Conservation (phyloP, 2,797 vertebrate genomes). For the Dendrocincla tyrannina region DNA sequence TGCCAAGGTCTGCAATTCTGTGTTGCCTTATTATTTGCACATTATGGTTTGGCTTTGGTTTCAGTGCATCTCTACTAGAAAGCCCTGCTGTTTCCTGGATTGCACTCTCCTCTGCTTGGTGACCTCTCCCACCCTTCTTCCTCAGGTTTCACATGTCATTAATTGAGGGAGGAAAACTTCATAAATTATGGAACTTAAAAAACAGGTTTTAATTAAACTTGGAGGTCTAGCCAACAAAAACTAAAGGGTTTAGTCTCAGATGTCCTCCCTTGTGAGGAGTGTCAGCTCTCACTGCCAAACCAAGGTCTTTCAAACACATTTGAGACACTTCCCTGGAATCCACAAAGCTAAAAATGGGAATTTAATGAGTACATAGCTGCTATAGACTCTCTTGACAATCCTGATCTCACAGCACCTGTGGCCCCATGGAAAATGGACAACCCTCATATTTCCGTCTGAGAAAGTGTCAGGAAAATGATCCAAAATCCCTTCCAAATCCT, state of each 20-base stretch:
- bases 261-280: background rate
- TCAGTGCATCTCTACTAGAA: background rate
- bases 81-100: background rate
- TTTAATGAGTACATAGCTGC: background rate
- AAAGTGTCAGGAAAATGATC: background rate
- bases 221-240: background rate
- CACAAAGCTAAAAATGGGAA: background rate
- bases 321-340: background rate
- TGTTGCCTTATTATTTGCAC: background rate
- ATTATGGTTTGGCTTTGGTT: background rate
- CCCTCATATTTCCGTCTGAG: background rate
- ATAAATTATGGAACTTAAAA: background rate
- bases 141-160: background rate
- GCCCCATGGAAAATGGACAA: background rate
- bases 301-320: background rate
- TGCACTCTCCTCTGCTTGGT: background rate
- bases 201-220: background rate
- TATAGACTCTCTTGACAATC: background rate
- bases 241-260: background rate
- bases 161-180: background rate
- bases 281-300: background rate
- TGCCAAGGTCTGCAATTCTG: background rate
- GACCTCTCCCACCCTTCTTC: background rate
- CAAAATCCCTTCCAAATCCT: background rate
- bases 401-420: background rate